A percentile compares a stretch with the other conserved stretches of the same genome.
Conservation (phyloP, 2,797 vertebrate species). For the Hipposideros larvatus region DNA sequence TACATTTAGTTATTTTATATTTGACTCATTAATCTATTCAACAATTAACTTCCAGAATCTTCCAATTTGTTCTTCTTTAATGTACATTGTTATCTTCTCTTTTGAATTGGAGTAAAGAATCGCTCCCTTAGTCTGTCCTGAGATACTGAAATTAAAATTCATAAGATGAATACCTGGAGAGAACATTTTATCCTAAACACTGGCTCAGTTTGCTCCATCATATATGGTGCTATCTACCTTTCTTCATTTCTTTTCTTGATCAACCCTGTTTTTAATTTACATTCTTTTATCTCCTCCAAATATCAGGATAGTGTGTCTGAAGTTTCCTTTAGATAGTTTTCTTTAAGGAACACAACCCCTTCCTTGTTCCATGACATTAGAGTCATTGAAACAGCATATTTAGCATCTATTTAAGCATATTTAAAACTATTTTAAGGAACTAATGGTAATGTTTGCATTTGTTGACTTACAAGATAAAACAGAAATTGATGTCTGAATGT, state of each 20-base stretch:
- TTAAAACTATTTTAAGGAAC: background rate
- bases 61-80: background rate
- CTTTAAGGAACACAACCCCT: background rate
- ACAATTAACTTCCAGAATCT: background rate
- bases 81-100: background rate
- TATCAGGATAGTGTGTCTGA: background rate
- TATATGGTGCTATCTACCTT: background rate
- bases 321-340: background rate
- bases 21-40: background rate
- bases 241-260: background rate
- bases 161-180: background rate
- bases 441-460: background rate
- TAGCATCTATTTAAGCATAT: background rate
- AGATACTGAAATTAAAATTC: background rate
- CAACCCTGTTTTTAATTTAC: background rate
- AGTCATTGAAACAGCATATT: background rate
- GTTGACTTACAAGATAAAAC: slow-evolving; percentile 18
- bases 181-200: background rate
- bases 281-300: background rate
- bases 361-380: background rate
- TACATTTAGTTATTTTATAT: background rate
- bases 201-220: background rate
- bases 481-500: background rate
- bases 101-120: background rate
- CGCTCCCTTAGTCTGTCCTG: background rate